Evolutionary conservation across 2,113 vertebrate species (phyloP).

Genomic region (Tretioscincus oriximinensis): DNA sequence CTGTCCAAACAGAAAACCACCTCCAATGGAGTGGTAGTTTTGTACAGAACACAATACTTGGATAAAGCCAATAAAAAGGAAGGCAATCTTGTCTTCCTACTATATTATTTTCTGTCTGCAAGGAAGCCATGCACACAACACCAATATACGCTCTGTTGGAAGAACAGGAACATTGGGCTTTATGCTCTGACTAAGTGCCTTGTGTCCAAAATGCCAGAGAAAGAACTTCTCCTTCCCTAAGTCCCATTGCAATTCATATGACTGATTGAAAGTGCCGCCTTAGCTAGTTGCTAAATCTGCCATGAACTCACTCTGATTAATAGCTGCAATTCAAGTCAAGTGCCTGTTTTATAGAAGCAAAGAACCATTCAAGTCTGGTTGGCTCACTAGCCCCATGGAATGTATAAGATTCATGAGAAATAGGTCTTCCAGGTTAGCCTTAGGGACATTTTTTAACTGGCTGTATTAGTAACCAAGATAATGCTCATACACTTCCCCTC

Average conservation of each 20-base stretch:
- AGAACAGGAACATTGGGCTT: not conserved
- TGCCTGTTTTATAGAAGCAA: conserved; percentile 21
- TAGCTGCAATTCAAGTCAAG: conserved; percentile 28
- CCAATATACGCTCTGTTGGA: not conserved
- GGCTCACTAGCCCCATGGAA: not conserved
- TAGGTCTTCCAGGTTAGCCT: not conserved
- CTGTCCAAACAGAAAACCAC: too few species aligned
- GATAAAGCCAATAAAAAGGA: not conserved
- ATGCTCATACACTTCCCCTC: not conserved
- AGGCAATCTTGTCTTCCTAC: not conserved
- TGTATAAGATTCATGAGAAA: not conserved
- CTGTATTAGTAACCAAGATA: not conserved
- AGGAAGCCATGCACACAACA: not conserved
- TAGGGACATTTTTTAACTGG: not conserved
- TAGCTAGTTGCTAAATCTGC: conserved; percentile 30
- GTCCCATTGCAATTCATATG: conserved; percentile 27
- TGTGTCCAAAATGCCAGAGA: not conserved
- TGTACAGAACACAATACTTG: too few species aligned
- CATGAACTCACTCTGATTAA: conserved; percentile 20
- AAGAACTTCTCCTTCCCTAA: conserved; percentile 3
- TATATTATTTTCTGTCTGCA: not conserved
- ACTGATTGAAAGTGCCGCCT: conserved; percentile 23
- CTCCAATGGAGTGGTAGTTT: too few species aligned
- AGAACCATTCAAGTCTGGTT: not conserved
- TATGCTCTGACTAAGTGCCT: not conserved